These are phyloP conservation scores for Typhlichthys eigenmanni DNA, from an alignment of 2,797 vertebrate species.

Conservation along the genomic window DNA sequence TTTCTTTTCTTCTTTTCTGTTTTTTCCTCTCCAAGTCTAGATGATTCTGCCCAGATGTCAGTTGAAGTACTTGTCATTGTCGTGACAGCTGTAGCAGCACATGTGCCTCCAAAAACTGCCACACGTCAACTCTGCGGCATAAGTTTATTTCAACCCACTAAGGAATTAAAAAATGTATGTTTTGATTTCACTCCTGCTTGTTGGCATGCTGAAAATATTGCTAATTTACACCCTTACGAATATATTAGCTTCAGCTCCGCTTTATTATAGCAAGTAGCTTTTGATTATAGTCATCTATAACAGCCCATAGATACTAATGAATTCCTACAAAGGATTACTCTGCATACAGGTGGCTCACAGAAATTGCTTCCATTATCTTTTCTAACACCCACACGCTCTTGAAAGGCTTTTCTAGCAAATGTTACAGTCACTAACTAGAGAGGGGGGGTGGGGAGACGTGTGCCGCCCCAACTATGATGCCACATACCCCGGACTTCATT, in stretches of 20 bases:
- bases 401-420: conserved; percentile 65
- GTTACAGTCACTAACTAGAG: conserved; percentile 65
- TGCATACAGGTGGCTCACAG: conserved; percentile 69
- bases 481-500: conserved; percentile 52
- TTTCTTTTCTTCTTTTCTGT: conserved; percentile 17
- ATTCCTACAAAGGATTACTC: conserved; percentile 68
- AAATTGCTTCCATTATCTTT: conserved; percentile 70
- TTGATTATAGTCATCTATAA: conserved; percentile 55
- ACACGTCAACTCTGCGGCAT: conserved; percentile 38
- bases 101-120: conserved; percentile 42
- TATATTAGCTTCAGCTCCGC: conserved; percentile 49
- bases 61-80: conserved; percentile 66
- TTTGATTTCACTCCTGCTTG: not conserved
- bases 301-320: conserved; percentile 66
- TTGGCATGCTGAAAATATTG: not conserved
- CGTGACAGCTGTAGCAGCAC: conserved; percentile 70
- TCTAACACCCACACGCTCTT: conserved; percentile 65
- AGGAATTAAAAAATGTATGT: conserved; percentile 25
- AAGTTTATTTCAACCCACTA: conserved; percentile 48
- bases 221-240: conserved; percentile 3
- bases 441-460: conserved; percentile 8
- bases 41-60: conserved; percentile 71
- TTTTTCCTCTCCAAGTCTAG: conserved; percentile 35
- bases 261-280: conserved; percentile 53
- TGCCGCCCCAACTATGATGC: conserved; percentile 33